Evolutionary conservation across 2,888 invertebrate species (phyloP).

Genomic region (Netelia melanura): DNA sequence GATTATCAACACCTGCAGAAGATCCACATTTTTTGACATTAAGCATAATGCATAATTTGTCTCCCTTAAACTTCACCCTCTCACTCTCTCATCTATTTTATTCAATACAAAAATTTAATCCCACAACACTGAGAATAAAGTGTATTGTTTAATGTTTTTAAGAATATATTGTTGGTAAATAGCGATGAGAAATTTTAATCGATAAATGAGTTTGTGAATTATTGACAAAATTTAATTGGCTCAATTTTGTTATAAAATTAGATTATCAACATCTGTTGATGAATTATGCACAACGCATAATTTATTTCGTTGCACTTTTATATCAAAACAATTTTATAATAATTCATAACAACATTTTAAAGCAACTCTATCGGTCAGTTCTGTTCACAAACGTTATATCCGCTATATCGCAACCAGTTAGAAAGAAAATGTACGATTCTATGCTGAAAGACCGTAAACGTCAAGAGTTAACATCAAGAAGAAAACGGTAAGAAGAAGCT

Average conservation of each 20-base stretch:
- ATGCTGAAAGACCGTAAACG: not conserved
- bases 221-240: not conserved
- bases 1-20: too few relatives aligned
- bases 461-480: constrained; percentile 35
- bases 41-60: too few relatives aligned
- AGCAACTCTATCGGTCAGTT: not conserved
- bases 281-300: too few relatives aligned
- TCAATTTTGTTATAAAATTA: too few relatives aligned
- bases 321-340: not conserved
- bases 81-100: constrained; percentile 9
- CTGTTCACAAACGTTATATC: not conserved
- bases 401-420: constrained; percentile 11
- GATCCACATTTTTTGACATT: too few relatives aligned
- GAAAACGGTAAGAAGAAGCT: constrained; percentile 65
- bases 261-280: too few relatives aligned
- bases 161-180: not conserved
- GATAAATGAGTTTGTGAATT: not conserved
- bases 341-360: not conserved
- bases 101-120: not conserved
- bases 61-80: constrained; percentile 10
- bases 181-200: not conserved
- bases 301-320: too few relatives aligned
- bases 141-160: not conserved
- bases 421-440: constrained; percentile 46
- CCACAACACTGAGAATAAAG: not conserved